phyloP scores from a whole-genome alignment of 2,113 vertebrate species.

The Orientallactaga bullata region DNA sequence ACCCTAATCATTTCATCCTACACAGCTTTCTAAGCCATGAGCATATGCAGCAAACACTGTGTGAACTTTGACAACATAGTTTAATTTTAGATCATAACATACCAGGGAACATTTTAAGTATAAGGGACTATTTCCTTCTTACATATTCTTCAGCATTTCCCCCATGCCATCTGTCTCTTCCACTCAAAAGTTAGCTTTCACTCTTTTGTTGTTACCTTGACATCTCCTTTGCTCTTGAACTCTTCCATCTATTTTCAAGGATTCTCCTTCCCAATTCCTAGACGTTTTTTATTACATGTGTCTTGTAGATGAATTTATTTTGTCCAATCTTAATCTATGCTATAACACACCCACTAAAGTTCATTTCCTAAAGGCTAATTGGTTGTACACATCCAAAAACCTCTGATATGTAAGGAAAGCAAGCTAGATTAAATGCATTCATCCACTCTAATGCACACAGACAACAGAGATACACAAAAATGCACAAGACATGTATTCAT shows the following conservation, averaged over 20 bases:
- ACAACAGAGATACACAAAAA: conserved; percentile 16
- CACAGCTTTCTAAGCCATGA: neutral
- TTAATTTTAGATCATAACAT: neutral
- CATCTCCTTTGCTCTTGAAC: neutral
- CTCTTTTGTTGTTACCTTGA: neutral
- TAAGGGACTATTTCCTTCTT: neutral
- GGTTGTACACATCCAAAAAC: neutral
- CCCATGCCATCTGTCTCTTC: neutral
- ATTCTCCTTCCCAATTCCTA: neutral
- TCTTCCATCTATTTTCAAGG: neutral
- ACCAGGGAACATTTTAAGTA: neutral
- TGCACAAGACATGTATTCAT: neutral
- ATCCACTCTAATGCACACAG: neutral
- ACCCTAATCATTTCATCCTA: neutral
- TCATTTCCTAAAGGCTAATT: neutral
- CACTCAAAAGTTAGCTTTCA: neutral
- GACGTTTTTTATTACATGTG: neutral
- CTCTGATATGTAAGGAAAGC: neutral
- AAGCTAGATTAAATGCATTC: neutral
- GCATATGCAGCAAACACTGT: neutral
- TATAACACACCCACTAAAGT: neutral
- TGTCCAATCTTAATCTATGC: neutral
- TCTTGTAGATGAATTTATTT: neutral
- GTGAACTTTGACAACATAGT: neutral
- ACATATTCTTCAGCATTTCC: neutral